phyloP scores from a whole-genome alignment of 2,113 vertebrate genomes.

The Dryoscopus gambensis region DNA sequence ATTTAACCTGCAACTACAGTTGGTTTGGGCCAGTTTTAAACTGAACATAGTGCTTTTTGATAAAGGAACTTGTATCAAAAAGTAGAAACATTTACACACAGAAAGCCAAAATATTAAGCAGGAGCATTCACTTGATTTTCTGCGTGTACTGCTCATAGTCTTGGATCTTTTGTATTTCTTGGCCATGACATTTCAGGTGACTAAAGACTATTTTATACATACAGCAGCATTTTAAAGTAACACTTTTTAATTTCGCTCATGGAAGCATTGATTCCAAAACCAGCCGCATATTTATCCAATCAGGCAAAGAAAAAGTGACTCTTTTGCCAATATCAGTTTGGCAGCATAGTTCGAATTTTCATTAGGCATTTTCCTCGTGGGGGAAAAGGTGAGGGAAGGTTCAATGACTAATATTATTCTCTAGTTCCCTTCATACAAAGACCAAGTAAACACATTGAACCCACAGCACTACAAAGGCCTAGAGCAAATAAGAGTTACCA shows the following conservation, averaged over 20 bases:
- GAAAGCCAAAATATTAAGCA: background rate
- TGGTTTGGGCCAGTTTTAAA: background rate
- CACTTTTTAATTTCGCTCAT: background rate
- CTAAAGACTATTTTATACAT: background rate
- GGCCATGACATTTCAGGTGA: background rate
- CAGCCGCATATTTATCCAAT: background rate
- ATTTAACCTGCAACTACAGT: background rate
- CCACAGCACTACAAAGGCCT: background rate
- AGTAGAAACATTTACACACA: background rate
- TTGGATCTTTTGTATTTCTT: background rate
- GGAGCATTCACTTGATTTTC: background rate
- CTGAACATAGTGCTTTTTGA: background rate
- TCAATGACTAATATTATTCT: background rate
- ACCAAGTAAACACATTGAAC: background rate
- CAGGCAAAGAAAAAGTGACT: background rate
- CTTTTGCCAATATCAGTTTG: background rate
- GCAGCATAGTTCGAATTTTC: background rate
- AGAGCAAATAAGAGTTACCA: background rate
- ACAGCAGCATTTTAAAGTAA: background rate
- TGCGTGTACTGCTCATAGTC: background rate
- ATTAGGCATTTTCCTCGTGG: background rate
- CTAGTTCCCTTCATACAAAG: background rate
- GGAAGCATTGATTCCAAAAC: background rate
- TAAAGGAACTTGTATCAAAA: background rate
- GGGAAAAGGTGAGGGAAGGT: background rate